A percentile compares a stretch with the other conserved stretches of the same genome.
These are phyloP conservation scores for Plumapathes pennacea DNA, from an alignment of 92 coral and sea anemone genomes.

Conservation along the genomic window DNA sequence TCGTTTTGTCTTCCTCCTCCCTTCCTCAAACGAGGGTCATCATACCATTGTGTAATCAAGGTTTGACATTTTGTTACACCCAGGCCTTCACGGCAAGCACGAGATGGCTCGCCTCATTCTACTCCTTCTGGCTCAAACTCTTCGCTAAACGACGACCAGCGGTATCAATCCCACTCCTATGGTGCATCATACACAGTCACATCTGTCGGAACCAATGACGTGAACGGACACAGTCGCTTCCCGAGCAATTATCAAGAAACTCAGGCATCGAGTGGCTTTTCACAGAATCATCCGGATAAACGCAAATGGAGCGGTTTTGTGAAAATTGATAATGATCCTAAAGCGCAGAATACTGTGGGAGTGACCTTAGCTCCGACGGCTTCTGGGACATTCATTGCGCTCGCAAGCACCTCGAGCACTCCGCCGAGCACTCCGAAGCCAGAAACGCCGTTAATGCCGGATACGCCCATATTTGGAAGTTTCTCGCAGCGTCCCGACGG, in stretches of 20 bases:
- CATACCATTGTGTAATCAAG: no score
- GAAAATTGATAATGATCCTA: constrained; percentile 37
- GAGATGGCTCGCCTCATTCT: no score
- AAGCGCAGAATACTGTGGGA: constrained; percentile 43
- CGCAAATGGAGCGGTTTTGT: constrained; percentile 76
- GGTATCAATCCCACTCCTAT: constrained; percentile 45
- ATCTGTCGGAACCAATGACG: constrained; percentile 48
- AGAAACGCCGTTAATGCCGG: constrained; percentile 49
- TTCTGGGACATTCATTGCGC: constrained; percentile 70
- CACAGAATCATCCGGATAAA: constrained; percentile 12
- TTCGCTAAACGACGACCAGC: constrained; percentile 69
- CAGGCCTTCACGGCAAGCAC: no score
- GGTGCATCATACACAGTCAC: constrained; percentile 88
- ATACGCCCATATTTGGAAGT: constrained; percentile 83
- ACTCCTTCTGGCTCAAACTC: no score
- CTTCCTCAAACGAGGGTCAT: no score
- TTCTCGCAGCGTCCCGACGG: constrained; percentile 70
- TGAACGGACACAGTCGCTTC: constrained; percentile 34
- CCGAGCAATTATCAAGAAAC: constrained; percentile 19
- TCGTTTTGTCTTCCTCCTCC: no score
- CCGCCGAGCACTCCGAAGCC: constrained; percentile 54
- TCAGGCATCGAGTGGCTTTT: not conserved
- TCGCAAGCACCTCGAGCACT: constrained; percentile 80
- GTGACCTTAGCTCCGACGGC: constrained; percentile 69
- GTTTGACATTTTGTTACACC: no score